Evolutionary conservation across 2,113 vertebrate genomes (phyloP).

Genomic region (Nestor notabilis): DNA sequence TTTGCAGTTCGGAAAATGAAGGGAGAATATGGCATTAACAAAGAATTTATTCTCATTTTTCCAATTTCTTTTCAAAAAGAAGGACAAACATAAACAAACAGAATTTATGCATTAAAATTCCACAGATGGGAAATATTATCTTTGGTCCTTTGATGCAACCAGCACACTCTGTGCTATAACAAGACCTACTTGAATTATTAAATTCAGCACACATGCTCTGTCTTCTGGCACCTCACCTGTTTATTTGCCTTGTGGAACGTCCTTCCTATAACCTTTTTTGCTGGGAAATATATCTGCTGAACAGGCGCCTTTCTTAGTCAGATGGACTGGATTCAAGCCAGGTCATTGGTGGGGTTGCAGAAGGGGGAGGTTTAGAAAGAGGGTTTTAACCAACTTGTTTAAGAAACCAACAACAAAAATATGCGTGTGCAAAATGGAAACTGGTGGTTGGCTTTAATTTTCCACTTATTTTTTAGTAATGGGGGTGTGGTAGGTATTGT

Average conservation of each 20-base stretch:
- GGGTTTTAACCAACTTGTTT: not conserved
- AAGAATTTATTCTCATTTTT: not conserved
- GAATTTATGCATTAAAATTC: conserved; percentile 36
- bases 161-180: not conserved
- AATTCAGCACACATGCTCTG: not conserved
- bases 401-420: not conserved
- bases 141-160: conserved; percentile 15
- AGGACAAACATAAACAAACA: not conserved
- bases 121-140: conserved; percentile 48
- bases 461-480: not conserved
- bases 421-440: not conserved
- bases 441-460: not conserved
- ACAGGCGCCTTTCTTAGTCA: not conserved
- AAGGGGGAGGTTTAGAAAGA: not conserved
- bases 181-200: not conserved
- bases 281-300: not conserved
- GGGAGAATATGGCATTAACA: not conserved
- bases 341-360: not conserved
- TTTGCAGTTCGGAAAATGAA: not conserved
- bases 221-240: conserved; percentile 17
- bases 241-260: not conserved
- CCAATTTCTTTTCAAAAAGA: not conserved
- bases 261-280: not conserved
- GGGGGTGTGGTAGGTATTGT: not conserved
- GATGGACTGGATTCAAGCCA: not conserved